phyloP scores from a whole-genome alignment of 2,797 vertebrate genomes.

The Neostethus bicornis region DNA sequence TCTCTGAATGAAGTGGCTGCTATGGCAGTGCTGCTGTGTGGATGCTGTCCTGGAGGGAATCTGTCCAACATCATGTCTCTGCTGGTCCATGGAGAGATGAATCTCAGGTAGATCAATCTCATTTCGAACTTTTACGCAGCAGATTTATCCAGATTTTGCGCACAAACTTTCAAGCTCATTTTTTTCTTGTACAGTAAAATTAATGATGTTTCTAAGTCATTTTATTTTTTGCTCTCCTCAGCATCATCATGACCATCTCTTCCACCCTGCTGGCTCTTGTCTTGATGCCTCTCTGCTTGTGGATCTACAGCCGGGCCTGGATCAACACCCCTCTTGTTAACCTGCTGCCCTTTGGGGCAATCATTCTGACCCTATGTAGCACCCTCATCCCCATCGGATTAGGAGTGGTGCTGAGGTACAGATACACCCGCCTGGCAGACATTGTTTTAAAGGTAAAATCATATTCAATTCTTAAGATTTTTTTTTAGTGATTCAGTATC shows the following conservation, averaged over 20 bases:
- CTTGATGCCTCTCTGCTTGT: conserved; percentile 95
- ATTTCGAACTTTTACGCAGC: conserved; percentile 8
- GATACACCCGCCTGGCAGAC: conserved; percentile 85
- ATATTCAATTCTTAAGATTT: not conserved
- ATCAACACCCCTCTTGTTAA: conserved; percentile 93
- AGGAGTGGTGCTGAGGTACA: conserved; percentile 89
- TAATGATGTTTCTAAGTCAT: too few species aligned
- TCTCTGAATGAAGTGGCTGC: conserved; percentile 92
- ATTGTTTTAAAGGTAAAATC: conserved; percentile 89
- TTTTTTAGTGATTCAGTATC: not conserved
- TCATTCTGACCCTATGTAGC: conserved; percentile 93
- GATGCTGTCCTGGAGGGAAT: conserved; percentile 96
- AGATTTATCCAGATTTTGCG: conserved; percentile 8
- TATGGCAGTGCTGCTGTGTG: conserved; percentile 94
- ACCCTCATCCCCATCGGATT: conserved; percentile 93
- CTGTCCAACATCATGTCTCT: conserved; percentile 95
- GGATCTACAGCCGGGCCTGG: conserved; percentile 96
- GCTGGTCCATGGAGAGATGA: conserved; percentile 96
- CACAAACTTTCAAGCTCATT: not conserved
- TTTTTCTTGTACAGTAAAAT: too few species aligned
- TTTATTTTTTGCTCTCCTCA: conserved; percentile 56
- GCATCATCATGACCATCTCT: conserved; percentile 97
- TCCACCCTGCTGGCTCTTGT: conserved; percentile 93
- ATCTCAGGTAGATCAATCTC: conserved; percentile 86
- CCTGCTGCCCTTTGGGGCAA: conserved; percentile 91